Conservation (phyloP, 2,888 invertebrate genomes). For the Mystacides longicornis region DNA sequence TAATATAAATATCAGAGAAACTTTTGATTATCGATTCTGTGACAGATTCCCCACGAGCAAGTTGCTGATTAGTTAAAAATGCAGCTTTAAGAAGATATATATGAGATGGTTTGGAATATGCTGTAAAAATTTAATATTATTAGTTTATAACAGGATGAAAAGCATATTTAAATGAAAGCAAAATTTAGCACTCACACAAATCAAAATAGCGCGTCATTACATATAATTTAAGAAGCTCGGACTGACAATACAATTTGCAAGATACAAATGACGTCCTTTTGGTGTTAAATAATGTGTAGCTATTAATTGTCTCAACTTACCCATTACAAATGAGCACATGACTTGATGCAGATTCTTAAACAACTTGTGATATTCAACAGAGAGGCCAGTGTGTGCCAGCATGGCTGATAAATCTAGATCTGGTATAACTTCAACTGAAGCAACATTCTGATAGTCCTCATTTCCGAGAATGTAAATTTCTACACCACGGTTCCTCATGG, state of each 20-base stretch:
- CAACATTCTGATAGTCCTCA: conserved; percentile 34
- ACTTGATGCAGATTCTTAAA: conserved; percentile 39
- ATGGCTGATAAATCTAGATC: conserved; percentile 42
- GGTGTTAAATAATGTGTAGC: too few relatives aligned
- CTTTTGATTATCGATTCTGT: conserved; percentile 49
- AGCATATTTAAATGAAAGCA: too few relatives aligned
- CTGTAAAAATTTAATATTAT: too few relatives aligned
- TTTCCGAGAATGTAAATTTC: conserved; percentile 60
- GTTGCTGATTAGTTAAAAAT: conserved; percentile 56
- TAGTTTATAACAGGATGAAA: too few relatives aligned
- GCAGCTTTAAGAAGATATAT: conserved; percentile 60
- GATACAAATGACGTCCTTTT: too few relatives aligned
- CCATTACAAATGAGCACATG: conserved; percentile 42
- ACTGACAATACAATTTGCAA: too few relatives aligned
- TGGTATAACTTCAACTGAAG: conserved; percentile 37
- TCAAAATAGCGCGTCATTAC: too few relatives aligned
- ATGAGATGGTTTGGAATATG: conserved; percentile 52
- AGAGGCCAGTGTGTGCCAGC: conserved; percentile 39
- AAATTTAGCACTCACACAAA: too few relatives aligned
- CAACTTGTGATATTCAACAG: conserved; percentile 35
- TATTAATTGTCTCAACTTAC: too few relatives aligned
- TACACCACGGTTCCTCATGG: conserved; percentile 97
- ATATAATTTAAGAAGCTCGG: too few relatives aligned
- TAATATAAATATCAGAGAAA: conserved; percentile 60
- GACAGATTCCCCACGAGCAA: conserved; percentile 52